Conservation (phyloP, 2,797 vertebrate genomes). For the Erpetoichthys calabaricus region DNA sequence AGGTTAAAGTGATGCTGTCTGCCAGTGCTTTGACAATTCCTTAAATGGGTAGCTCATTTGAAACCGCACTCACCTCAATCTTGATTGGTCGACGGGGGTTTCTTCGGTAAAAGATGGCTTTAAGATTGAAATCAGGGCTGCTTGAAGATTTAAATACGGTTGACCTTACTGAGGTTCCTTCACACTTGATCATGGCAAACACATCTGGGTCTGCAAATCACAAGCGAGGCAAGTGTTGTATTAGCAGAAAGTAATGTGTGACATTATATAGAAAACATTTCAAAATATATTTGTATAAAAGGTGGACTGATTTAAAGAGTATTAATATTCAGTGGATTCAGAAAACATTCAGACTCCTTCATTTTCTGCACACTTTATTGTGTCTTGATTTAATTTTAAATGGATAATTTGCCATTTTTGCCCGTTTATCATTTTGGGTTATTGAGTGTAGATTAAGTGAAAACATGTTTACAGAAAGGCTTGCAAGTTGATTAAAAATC, state of each 20-base stretch:
- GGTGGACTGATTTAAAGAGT: neutral
- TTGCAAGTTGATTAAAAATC: too few relatives aligned
- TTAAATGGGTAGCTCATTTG: too few relatives aligned
- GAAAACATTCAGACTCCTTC: too few relatives aligned
- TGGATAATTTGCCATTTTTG: too few relatives aligned
- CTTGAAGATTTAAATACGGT: constrained; percentile 35
- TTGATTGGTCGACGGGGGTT: constrained; percentile 35
- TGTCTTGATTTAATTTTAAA: too few relatives aligned
- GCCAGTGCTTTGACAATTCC: neutral
- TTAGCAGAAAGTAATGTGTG: neutral
- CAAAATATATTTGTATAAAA: too few relatives aligned
- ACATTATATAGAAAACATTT: neutral
- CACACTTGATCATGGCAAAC: constrained; percentile 50
- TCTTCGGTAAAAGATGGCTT: constrained; percentile 57
- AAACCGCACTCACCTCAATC: constrained; percentile 41
- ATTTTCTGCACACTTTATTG: too few relatives aligned
- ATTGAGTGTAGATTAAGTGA: too few relatives aligned
- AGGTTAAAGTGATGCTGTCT: too few relatives aligned
- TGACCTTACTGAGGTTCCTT: constrained; percentile 40
- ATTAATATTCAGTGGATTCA: neutral
- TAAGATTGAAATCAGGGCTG: constrained; percentile 54
- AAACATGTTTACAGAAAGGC: too few relatives aligned
- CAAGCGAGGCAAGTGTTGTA: neutral
- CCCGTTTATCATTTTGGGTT: too few relatives aligned
- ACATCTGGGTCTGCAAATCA: constrained; percentile 41